These are phyloP conservation scores for Formica exsecta DNA, from an alignment of 1,140 invertebrate genomes.

Conservation along the genomic window DNA sequence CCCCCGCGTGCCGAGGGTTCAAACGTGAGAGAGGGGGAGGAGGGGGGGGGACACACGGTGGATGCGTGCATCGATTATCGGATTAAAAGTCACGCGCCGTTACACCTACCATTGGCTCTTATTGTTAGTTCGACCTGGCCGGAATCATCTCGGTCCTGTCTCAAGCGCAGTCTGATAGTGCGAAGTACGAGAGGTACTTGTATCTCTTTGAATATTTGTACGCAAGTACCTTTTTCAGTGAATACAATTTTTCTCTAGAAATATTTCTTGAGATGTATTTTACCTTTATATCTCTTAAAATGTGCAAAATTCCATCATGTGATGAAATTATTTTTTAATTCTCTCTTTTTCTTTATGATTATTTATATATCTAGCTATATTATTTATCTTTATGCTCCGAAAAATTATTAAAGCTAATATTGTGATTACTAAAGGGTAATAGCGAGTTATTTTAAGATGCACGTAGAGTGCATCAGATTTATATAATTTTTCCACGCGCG, in stretches of 20 bases:
- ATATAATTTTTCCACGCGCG: slow-evolving; percentile 22
- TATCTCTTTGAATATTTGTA: slow-evolving; percentile 5
- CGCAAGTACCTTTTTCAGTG: too few relatives aligned
- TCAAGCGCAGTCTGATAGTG: neutral
- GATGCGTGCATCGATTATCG: slow-evolving; percentile 71
- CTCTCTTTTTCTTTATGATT: neutral
- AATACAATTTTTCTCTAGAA: neutral
- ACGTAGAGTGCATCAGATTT: neutral
- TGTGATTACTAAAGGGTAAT: neutral
- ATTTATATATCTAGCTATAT: neutral
- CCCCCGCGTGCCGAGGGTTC: neutral
- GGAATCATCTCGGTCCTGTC: slow-evolving; percentile 7
- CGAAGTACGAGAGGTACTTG: neutral
- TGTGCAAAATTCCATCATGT: too few relatives aligned
- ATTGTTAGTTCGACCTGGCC: neutral
- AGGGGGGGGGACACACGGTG: neutral
- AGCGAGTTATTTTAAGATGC: too few relatives aligned
- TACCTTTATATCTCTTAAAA: too few relatives aligned
- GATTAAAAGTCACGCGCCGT: slow-evolving; percentile 71
- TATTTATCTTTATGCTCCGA: neutral
- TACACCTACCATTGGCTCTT: slow-evolving; percentile 6
- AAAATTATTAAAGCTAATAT: neutral
- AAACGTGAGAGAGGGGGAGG: neutral
- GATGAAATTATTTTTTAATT: neutral
- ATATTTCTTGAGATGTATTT: too few relatives aligned